Base-by-base conservation (phyloP, 2,113 vertebrate genomes). In the Oryzias woworae region DNA sequence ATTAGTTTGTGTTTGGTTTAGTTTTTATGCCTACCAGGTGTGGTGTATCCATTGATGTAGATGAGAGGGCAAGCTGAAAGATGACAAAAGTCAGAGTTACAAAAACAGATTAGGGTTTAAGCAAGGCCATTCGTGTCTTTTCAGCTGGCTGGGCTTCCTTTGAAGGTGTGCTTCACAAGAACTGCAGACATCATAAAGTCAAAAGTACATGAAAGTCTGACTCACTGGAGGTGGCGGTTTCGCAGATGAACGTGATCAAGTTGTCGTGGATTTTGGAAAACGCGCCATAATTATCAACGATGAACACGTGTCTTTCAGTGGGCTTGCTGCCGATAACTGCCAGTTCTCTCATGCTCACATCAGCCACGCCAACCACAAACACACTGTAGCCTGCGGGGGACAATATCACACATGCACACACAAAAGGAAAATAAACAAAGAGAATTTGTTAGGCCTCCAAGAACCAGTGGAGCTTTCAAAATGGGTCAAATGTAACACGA, bases 221-320 rank as follows among this genome's bases (percentile, higher is more conserved):
- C 82, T 81, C 92, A 99, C 97, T 95, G 83, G 98, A 98, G 62
- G 97, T 98, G 85, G 97, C 98, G 7, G 98, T 99, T 93, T 99
- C 98, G 75, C 98, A 99, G 77, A 99, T 95, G 87, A 98, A 98
- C 2, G 96, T 98, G 89, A 99, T 94, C 4, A 99, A 93, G 81
- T 99, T 97, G 81, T 99, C 97, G 80, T 99, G 94, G 73, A 99
- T 99, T 91, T 99, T 99, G 76, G 91, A 92, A 70, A 99, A 99
- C 49, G 95, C 96, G 22, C 99, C 97, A 16, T 97, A 99, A 82
- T 98, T 94, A 52, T 99, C 95, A 6, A 99, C 96, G 42, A 99
- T 94, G 71, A 98, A 98, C 45, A 99, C 94, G 0, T 99, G 97
- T 42, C 96, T 94, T n/a, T 98, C 97, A 0, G 95, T 96, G 44